These are phyloP conservation scores for Coracias cyanogaster DNA, from an alignment of 2,797 vertebrate genomes.

Conservation along the genomic window DNA sequence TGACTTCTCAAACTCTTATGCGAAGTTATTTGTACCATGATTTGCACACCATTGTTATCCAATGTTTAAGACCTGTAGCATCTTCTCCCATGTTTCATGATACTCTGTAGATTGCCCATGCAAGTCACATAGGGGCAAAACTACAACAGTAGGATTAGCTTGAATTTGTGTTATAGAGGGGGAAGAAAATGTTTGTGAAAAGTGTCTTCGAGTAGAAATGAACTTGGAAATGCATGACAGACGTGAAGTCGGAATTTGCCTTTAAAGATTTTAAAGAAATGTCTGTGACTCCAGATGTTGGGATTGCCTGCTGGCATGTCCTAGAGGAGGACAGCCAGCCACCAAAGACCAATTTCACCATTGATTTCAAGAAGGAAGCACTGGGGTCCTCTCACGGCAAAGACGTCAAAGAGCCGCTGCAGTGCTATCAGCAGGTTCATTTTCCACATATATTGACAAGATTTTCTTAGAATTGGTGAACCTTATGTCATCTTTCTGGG, in stretches of 20 bases:
- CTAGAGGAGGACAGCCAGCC: neutral
- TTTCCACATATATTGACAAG: neutral
- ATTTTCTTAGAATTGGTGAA: neutral
- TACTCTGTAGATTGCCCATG: neutral
- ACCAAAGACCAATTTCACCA: neutral
- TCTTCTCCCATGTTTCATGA: neutral
- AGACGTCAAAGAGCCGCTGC: neutral
- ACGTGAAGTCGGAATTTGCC: neutral
- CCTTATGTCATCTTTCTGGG: neutral
- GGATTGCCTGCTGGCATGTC: neutral
- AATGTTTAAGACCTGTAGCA: neutral
- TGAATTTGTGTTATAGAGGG: neutral
- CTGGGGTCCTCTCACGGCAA: neutral
- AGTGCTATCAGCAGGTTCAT: neutral
- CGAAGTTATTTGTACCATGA: neutral
- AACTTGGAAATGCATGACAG: neutral
- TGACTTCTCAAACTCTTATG: neutral
- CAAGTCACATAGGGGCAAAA: neutral
- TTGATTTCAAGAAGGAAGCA: neutral
- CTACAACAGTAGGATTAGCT: neutral
- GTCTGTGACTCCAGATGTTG: neutral
- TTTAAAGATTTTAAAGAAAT: neutral
- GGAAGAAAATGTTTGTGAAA: neutral
- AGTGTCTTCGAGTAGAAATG: neutral
- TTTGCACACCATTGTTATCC: neutral